phyloP scores from a whole-genome alignment of 2,888 invertebrate genomes.

The Sinotaia quadrata region DNA sequence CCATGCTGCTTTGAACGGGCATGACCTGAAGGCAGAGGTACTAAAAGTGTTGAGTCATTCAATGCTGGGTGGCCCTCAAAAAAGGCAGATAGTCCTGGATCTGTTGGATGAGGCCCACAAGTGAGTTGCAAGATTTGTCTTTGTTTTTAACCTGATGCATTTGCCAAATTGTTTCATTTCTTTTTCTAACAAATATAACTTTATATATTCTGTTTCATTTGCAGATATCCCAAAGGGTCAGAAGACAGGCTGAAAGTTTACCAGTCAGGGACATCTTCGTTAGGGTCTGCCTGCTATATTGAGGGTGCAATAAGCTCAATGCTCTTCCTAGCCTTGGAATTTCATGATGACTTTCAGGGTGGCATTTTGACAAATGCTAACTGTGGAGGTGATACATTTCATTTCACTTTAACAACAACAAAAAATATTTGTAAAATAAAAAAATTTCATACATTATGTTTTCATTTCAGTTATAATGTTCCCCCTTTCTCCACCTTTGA shows the following conservation, averaged over 20 bases:
- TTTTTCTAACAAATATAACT: background rate
- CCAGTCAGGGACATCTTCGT: constrained; percentile 47
- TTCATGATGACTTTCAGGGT: constrained; percentile 56
- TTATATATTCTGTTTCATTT: background rate
- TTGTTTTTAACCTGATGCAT: background rate
- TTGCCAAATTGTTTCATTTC: background rate
- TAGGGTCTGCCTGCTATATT: constrained; percentile 64
- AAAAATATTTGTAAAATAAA: no score
- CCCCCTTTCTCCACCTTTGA: no score
- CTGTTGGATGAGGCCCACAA: constrained; percentile 45
- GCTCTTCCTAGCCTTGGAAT: constrained; percentile 59
- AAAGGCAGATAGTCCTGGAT: constrained; percentile 46
- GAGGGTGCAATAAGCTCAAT: constrained; percentile 61
- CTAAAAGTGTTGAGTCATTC: constrained; percentile 44
- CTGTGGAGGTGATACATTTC: constrained; percentile 60
- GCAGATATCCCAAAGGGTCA: constrained; percentile 49
- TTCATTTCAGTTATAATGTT: no score
- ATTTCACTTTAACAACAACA: no score
- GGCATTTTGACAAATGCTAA: constrained; percentile 64
- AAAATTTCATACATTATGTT: no score
- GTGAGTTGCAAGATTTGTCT: constrained; percentile 35
- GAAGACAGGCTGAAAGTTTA: constrained; percentile 49
- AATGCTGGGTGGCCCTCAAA: constrained; percentile 54
- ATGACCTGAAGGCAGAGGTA: constrained; percentile 50
- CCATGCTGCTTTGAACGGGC: constrained; percentile 59